Conservation (phyloP, 2,113 vertebrate species). For the Otus sunia region DNA sequence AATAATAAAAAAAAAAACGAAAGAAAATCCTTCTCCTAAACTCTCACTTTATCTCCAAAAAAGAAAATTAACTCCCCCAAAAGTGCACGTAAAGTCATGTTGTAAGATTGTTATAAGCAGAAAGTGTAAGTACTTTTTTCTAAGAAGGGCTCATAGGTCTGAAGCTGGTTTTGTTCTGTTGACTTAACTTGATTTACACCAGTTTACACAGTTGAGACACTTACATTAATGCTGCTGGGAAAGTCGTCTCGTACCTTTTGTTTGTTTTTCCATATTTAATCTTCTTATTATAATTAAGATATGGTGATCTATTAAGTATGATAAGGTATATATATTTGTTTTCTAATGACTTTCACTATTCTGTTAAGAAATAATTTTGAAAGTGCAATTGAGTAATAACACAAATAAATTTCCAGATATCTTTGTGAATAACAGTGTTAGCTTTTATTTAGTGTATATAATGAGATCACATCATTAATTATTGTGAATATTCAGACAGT, state of each 20-base stretch:
- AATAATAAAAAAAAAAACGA: background rate
- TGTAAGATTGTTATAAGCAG: background rate
- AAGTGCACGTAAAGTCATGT: background rate
- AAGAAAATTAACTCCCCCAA: background rate
- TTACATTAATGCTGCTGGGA: background rate
- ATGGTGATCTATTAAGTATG: background rate
- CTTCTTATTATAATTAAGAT: background rate
- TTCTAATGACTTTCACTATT: background rate
- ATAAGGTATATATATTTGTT: background rate
- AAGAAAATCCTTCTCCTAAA: background rate
- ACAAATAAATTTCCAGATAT: slow-evolving; percentile 35
- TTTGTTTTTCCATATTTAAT: slow-evolving; percentile 28
- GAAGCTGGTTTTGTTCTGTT: background rate
- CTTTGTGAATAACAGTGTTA: slow-evolving; percentile 11
- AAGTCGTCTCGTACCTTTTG: background rate
- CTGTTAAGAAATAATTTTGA: background rate
- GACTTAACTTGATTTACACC: slow-evolving; percentile 28
- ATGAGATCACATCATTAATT: slow-evolving; percentile 38
- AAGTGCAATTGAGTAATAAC: background rate
- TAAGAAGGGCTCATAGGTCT: background rate
- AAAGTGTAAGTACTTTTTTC: background rate
- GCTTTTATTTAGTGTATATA: background rate
- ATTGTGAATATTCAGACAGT: background rate
- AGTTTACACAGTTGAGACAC: slow-evolving; percentile 14
- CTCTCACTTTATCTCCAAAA: background rate